Conservation (phyloP, 2,113 vertebrate species). For the Pseudorectes ferrugineus region DNA sequence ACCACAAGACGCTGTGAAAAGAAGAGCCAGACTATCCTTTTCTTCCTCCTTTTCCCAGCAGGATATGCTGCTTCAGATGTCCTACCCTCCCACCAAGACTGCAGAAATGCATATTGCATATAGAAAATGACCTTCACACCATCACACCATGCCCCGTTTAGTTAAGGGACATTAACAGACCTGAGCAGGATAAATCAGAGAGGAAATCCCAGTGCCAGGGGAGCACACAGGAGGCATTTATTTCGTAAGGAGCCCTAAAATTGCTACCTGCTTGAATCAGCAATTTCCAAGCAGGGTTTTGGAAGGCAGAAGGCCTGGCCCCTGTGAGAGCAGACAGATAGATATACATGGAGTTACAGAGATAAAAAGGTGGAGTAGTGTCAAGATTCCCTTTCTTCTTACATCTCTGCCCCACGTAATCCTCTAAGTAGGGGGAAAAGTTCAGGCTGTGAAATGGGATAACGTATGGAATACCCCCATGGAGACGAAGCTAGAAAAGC, state of each 20-base stretch:
- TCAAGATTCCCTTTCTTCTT: background rate
- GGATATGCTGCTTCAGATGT: slow-evolving; percentile 7
- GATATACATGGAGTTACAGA: background rate
- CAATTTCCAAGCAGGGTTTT: slow-evolving; percentile 13
- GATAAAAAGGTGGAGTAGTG: background rate
- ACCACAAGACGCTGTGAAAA: slow-evolving; percentile 24
- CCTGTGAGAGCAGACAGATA: background rate
- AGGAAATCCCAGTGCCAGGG: slow-evolving; percentile 55
- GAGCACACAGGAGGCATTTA: slow-evolving; percentile 11
- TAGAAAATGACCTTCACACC: slow-evolving; percentile 63
- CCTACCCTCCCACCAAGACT: slow-evolving; percentile 6
- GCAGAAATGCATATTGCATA: slow-evolving; percentile 13
- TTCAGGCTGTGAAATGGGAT: slow-evolving; percentile 37
- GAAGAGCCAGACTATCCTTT: background rate
- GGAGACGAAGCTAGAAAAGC: background rate
- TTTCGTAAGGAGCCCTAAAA: slow-evolving; percentile 41
- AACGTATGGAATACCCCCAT: background rate
- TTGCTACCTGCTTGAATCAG: slow-evolving; percentile 58
- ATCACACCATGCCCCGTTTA: background rate
- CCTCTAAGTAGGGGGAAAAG: slow-evolving; percentile 2
- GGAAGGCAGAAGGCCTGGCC: slow-evolving; percentile 12
- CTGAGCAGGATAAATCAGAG: slow-evolving; percentile 67
- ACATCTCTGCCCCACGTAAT: background rate
- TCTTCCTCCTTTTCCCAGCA: slow-evolving; percentile 17
- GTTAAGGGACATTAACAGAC: slow-evolving; percentile 49